Conservation (phyloP, 2,797 vertebrate species). For the Poecilia velifera region DNA sequence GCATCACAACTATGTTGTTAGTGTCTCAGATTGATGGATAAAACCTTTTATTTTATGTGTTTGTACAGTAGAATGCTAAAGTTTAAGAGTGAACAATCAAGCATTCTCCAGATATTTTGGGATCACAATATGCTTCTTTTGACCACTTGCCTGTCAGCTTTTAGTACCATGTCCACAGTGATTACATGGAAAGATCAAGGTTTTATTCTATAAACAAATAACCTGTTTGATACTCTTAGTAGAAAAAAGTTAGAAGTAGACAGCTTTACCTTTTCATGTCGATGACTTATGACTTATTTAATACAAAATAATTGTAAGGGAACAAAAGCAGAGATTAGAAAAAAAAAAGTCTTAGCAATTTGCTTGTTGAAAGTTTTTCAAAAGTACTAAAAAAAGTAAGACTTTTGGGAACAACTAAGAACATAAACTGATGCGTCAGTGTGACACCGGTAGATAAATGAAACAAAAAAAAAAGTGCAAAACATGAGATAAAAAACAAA, state of each 20-base stretch:
- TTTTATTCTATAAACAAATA: neutral
- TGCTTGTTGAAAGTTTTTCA: neutral
- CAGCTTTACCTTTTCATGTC: neutral
- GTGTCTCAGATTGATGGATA: neutral
- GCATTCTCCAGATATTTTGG: neutral
- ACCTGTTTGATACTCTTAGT: neutral
- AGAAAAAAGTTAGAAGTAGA: neutral
- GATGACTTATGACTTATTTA: neutral
- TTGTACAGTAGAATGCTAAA: neutral
- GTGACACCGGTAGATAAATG: neutral
- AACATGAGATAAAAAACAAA: neutral
- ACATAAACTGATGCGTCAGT: neutral
- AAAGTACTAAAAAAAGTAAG: neutral
- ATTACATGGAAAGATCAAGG: neutral
- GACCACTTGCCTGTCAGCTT: neutral
- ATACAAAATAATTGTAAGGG: neutral
- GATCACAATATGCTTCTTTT: neutral
- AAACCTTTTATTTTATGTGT: neutral
- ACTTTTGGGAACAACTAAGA: neutral
- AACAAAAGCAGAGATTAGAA: neutral
- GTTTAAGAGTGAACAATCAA: neutral
- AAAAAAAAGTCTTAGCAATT: neutral
- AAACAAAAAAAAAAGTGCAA: neutral
- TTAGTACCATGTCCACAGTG: neutral
- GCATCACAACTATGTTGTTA: slow-evolving; percentile 4